Evolutionary conservation across 2,113 vertebrate genomes (phyloP), one percentile per base, ranked within the genome.

Genomic region (Bucco capensis): DNA sequence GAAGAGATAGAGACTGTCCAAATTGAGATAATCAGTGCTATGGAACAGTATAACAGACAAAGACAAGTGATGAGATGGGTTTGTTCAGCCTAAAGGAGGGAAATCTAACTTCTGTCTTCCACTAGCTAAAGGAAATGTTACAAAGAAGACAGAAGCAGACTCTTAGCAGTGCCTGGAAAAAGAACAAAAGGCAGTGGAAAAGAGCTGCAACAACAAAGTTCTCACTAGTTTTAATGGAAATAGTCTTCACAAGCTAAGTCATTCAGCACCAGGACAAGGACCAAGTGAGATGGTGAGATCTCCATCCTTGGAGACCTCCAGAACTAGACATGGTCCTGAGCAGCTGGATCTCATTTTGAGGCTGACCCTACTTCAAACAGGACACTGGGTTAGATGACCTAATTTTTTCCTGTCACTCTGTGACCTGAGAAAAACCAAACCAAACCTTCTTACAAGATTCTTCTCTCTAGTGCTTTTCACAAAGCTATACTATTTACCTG

Each of bases 401-500:
- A 21, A 78, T 31, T 50, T 82, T 62, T 78, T 72, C 23, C 42
- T 60, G 33, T 50, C 49, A 50, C 15, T 58, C 47, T 92, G 35
- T 72, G 40, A 80, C 11, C 67, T 25, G 8, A 77, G 25, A 77
- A 90, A 91, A 87, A 33, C 1, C 33, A 77, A 58, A 30, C 18
- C 56, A 56, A 81, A 28, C 16, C 31, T 50, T 56, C 3, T 8
- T 19, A 72, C 2, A 51, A 60, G 28, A 56, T 42, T 35, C 7
- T 47, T 49, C 56, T 77, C 75, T 54, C 44, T 6, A 56, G 25
- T 46, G 27, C 18, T 92, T 86, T 72, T 79, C 31, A 90, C n/a
- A 69, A 83, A 84, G 13, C 16, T 47, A 44, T 28, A 12, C 12
- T 74, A 13, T 72, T 92, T 94, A 99, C 99, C 99, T 99, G 98